phyloP scores from a whole-genome alignment of 2,888 invertebrate genomes.

The Aphrophora alni region DNA sequence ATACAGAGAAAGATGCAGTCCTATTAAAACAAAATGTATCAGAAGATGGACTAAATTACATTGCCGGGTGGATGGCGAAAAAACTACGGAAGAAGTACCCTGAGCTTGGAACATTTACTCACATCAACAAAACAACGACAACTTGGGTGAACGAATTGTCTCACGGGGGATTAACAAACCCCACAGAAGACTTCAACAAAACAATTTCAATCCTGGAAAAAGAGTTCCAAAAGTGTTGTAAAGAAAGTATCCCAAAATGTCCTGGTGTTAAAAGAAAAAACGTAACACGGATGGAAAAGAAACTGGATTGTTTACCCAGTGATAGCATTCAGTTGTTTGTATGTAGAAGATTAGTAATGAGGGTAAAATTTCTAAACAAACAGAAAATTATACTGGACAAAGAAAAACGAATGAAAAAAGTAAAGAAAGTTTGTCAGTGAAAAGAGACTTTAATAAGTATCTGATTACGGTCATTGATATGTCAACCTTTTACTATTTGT shows the following conservation, averaged over 20 bases:
- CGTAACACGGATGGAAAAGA: not conserved
- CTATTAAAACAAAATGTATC: not conserved
- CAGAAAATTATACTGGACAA: not conserved
- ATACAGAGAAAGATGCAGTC: too few relatives aligned
- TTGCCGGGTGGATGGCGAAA: not conserved
- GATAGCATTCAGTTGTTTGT: not conserved
- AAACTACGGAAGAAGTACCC: not conserved
- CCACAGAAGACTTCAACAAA: not conserved
- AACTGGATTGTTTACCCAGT: not conserved
- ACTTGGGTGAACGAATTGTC: not conserved
- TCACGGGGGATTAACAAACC: not conserved
- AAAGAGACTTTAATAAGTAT: too few relatives aligned
- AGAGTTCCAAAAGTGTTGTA: not conserved
- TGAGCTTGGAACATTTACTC: not conserved
- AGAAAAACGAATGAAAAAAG: too few relatives aligned
- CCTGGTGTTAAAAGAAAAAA: not conserved
- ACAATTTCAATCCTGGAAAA: not conserved
- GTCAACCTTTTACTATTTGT: too few relatives aligned
- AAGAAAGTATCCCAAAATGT: slow-evolving; percentile 6
- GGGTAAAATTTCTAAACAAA: not conserved
- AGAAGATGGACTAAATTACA: slow-evolving; percentile 1
- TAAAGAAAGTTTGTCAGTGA: not conserved
- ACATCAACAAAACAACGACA: not conserved
- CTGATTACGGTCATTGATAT: too few relatives aligned
- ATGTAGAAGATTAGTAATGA: not conserved